Evolutionary conservation across 2,113 vertebrate genomes (phyloP).

Genomic region (Blennius ocellaris): DNA sequence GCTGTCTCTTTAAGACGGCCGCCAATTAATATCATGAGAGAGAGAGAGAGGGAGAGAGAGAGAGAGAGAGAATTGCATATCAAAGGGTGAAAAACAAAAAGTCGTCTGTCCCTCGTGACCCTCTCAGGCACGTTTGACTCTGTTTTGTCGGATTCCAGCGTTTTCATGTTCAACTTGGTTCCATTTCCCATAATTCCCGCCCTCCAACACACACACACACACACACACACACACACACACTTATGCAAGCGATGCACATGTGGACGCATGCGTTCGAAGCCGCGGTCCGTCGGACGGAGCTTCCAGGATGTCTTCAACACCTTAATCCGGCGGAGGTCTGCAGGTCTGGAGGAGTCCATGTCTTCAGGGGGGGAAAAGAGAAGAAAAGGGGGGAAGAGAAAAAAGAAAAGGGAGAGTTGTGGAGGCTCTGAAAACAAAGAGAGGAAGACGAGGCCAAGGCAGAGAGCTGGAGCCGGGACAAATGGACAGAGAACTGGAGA

Average conservation of each 20-base stretch:
- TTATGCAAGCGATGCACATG: constrained; percentile 17
- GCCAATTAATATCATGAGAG: constrained; percentile 48
- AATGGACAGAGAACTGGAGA: constrained; percentile 16
- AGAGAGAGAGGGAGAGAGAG: neutral
- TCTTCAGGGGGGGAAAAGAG: no score
- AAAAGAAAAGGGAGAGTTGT: neutral
- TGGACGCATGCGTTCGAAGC: constrained; percentile 1
- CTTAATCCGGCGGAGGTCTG: constrained; percentile 17
- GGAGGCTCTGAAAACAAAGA: no score
- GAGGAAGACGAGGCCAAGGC: neutral
- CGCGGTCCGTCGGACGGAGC: neutral
- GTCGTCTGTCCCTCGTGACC: constrained; percentile 32
- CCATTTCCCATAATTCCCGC: constrained; percentile 75
- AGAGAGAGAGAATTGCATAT: constrained; percentile 35
- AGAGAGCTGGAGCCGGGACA: constrained; percentile 11
- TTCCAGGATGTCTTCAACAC: constrained; percentile 64
- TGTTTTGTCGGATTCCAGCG: constrained; percentile 35
- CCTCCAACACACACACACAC: constrained; percentile 34
- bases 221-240: constrained; percentile 8
- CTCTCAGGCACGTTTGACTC: constrained; percentile 14
- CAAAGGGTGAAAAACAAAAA: constrained; percentile 37
- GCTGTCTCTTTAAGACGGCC: constrained; percentile 54
- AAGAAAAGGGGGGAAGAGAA: no score
- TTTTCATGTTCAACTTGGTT: constrained; percentile 63
- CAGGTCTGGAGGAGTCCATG: neutral